Base-by-base conservation (phyloP, 1,140 invertebrate genomes). In the Maconellicoccus hirsutus region DNA sequence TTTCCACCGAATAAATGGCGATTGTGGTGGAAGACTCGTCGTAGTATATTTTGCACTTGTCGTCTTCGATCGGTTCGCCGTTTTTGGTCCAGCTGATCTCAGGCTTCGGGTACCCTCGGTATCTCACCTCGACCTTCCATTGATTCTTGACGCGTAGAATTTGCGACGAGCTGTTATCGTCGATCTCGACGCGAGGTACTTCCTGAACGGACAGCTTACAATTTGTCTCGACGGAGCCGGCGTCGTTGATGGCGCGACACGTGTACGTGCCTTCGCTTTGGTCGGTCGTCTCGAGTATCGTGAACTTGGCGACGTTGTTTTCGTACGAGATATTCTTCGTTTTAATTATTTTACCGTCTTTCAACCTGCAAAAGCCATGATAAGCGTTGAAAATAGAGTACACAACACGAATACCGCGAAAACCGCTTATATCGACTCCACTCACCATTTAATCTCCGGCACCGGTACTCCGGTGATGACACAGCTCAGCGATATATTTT, bases 401-500 rank as follows among this genome's bases (percentile, higher is more conserved):
- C n/a, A n/a, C n/a, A n/a, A n/a, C n/a, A n/a, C n/a, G n/a, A n/a
- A n/a, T n/a, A n/a, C n/a, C n/a, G n/a, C n/a, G n/a, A n/a, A n/a
- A n/a, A n/a, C n/a, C n/a, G n/a, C n/a, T n/a, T n/a, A n/a, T n/a
- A n/a, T n/a, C 22, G 59, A 66, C 12, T 66, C 26, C 3, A 52
- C 3, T 66, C 80, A 86, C 94, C 94, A 97, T 73, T 83, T 86
- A 6, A 94, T 86, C 74, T 85, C 87, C n/a, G 94, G 94, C 77
- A 84, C 80, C 2, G 94, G 93, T 75, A 86, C 81, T n/a, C 92
- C 94, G 72, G 86, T 86, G 76, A 92, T 88, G 61, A 90, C 85
- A 77, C 91, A 88, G 19, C 84, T 83, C 52, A 94, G 80, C 74
- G 84, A 89, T 73, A 84, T 82, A 76, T 79, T 83, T 79, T 86